phyloP scores from a whole-genome alignment of 1,140 invertebrate genomes.

The Pseudomyrmex pallidus region DNA sequence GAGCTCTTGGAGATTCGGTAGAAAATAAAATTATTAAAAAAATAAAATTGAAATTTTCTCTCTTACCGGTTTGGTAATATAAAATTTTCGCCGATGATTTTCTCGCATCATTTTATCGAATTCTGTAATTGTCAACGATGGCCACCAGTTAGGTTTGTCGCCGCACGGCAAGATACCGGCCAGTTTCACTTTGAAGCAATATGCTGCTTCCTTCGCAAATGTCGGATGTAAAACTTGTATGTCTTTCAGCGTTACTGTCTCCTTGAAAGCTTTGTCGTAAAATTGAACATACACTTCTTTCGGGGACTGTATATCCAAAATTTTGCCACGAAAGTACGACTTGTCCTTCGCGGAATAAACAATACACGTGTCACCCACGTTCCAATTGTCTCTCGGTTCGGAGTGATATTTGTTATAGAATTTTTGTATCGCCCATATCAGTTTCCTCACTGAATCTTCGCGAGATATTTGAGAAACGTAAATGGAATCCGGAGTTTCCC shows the following conservation, averaged over 20 bases:
- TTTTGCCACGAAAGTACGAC: constrained; percentile 85
- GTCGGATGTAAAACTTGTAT: constrained; percentile 81
- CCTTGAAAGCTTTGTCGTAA: constrained; percentile 85
- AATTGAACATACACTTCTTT: constrained; percentile 83
- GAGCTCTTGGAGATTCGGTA: too few relatives aligned
- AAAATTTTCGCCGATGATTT: constrained; percentile 77
- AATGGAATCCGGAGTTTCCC: constrained; percentile 85
- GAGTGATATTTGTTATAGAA: constrained; percentile 80
- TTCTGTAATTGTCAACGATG: constrained; percentile 84
- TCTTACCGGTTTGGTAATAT: constrained; percentile 80
- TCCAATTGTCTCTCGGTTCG: constrained; percentile 76
- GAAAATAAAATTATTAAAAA: too few relatives aligned
- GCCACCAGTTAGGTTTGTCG: constrained; percentile 83
- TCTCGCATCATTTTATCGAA: constrained; percentile 84
- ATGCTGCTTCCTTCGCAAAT: constrained; percentile 82
- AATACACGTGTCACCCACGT: constrained; percentile 83
- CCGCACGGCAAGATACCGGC: constrained; percentile 86
- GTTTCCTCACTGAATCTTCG: constrained; percentile 77
- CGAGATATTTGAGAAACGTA: constrained; percentile 84
- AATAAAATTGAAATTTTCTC: background rate
- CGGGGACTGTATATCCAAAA: constrained; percentile 79
- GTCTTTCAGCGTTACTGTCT: constrained; percentile 79
- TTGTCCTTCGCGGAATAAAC: constrained; percentile 83
- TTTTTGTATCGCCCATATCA: constrained; percentile 84
- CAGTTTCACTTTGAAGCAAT: constrained; percentile 86